Percentiles rank a stretch among this genome's conserved stretches.
These are phyloP conservation scores for Nothobranchius furzeri DNA, from an alignment of 2,113 vertebrate species.

Conservation along the genomic window DNA sequence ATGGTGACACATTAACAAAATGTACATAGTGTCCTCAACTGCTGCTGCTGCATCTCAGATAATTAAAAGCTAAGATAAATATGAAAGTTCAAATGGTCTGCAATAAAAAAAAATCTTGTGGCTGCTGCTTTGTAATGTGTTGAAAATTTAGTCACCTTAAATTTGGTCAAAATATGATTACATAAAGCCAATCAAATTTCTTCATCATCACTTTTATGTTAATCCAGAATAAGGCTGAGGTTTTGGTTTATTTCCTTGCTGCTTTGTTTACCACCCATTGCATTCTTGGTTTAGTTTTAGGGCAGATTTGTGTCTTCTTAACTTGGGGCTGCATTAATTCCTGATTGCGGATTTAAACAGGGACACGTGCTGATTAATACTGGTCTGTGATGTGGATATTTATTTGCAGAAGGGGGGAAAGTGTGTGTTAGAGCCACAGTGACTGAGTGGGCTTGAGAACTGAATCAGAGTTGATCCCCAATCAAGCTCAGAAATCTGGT, in stretches of 20 bases:
- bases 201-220: too few species aligned
- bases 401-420: conserved; percentile 28
- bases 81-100: neutral
- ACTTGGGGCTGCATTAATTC: neutral
- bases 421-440: conserved; percentile 9
- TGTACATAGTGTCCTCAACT: neutral
- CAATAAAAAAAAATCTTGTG: neutral
- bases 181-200: too few species aligned
- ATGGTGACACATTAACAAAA: neutral
- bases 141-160: neutral
- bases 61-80: neutral
- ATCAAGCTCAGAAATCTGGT: conserved; percentile 69
- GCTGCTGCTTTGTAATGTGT: neutral
- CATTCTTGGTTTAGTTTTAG: too few species aligned
- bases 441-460: conserved; percentile 40
- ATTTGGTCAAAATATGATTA: too few species aligned
- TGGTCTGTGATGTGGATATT: conserved; percentile 26
- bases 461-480: conserved; percentile 74
- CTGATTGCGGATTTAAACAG: conserved; percentile 7
- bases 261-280: too few species aligned
- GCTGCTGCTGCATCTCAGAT: neutral
- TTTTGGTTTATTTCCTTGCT: too few species aligned
- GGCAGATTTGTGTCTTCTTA: neutral
- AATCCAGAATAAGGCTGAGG: too few species aligned
- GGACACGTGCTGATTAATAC: conserved; percentile 8